Conservation (phyloP, 2,888 invertebrate genomes). For the Lasius fuliginosus region DNA sequence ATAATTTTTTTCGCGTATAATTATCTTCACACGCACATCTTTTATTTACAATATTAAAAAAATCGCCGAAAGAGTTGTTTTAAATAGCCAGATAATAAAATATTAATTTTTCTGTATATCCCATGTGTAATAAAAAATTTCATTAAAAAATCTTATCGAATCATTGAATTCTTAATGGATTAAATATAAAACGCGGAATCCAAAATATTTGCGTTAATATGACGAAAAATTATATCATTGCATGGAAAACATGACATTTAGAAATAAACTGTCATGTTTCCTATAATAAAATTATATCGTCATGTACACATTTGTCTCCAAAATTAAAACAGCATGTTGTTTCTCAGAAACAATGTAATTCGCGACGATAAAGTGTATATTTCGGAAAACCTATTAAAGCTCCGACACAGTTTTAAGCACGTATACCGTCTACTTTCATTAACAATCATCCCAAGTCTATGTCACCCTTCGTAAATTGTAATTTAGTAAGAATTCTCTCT, state of each 20-base stretch:
- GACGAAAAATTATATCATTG: no score
- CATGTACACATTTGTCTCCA: neutral
- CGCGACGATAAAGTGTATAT: neutral
- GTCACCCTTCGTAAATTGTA: slow-evolving; percentile 43
- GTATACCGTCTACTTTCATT: slow-evolving; percentile 31
- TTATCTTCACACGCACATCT: neutral
- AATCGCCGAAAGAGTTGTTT: neutral
- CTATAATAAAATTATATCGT: slow-evolving; percentile 5
- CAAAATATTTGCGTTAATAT: neutral
- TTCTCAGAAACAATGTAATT: slow-evolving; percentile 28
- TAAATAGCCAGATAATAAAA: neutral
- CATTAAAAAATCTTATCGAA: neutral
- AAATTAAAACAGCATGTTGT: slow-evolving; percentile 20
- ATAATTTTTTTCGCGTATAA: neutral
- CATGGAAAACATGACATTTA: no score
- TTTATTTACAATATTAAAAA: neutral
- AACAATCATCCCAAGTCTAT: slow-evolving; percentile 35
- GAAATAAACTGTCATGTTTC: neutral
- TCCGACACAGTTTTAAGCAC: slow-evolving; percentile 22
- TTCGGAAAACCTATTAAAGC: slow-evolving; percentile 26
- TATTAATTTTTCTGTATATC: neutral
- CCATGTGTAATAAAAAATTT: neutral
- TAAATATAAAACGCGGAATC: neutral
- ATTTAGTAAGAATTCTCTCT: slow-evolving; percentile 45
- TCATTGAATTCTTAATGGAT: neutral